Evolutionary conservation across 2,888 invertebrate genomes (phyloP).

Genomic region (Exephanes ischioxanthus): DNA sequence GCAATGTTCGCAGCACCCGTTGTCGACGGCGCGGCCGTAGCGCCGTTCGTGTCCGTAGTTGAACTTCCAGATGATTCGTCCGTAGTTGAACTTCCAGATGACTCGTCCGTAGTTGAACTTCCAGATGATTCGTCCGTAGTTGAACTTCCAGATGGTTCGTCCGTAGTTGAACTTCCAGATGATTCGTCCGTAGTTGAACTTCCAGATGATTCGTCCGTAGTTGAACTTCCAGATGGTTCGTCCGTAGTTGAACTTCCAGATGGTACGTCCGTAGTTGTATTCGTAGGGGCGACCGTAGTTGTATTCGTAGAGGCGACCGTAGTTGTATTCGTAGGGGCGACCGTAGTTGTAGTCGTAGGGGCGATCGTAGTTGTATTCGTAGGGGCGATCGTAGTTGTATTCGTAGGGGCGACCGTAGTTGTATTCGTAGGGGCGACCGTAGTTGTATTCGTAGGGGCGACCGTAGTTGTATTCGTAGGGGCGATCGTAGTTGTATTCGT

Average conservation of each 20-base stretch:
- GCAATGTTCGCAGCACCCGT: neutral
- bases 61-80: neutral
- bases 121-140: neutral
- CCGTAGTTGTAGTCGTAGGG: constrained; percentile 83
- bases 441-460: constrained; percentile 86
- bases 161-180: too few relatives aligned
- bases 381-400: constrained; percentile 84
- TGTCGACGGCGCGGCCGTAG: neutral
- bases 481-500: constrained; percentile 80
- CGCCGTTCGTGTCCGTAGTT: neutral
- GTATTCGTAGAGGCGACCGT: too few relatives aligned
- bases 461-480: constrained; percentile 84
- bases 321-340: too few relatives aligned
- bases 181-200: too few relatives aligned
- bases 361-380: constrained; percentile 83
- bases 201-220: too few relatives aligned
- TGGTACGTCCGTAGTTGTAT: too few relatives aligned
- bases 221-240: too few relatives aligned
- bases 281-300: too few relatives aligned
- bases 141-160: too few relatives aligned
- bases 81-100: neutral
- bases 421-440: constrained; percentile 85
- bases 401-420: too few relatives aligned
- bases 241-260: too few relatives aligned
- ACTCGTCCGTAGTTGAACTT: neutral